Conservation (phyloP, 2,888 invertebrate genomes). For the Nymphalis polychloros region DNA sequence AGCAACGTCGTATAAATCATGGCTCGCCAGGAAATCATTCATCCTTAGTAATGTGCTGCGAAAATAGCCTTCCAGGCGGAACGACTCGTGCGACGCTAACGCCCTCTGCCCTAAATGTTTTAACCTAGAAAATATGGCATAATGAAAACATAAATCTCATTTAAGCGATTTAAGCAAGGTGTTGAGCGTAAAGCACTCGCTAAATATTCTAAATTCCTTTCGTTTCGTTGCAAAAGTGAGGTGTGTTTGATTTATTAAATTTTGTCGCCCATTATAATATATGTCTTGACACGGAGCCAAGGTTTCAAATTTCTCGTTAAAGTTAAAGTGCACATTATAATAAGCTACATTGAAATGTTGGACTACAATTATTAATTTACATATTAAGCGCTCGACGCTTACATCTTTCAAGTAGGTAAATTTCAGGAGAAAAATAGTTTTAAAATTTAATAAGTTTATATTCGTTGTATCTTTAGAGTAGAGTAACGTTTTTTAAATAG, state of each 20-base stretch:
- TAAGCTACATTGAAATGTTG: constrained; percentile 6
- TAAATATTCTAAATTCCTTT: constrained; percentile 43
- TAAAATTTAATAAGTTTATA: not conserved
- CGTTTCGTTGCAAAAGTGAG: constrained; percentile 28
- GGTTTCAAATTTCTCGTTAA: constrained; percentile 55
- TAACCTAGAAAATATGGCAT: constrained; percentile 62
- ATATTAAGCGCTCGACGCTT: constrained; percentile 9
- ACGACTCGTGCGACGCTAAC: constrained; percentile 57
- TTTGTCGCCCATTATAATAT: constrained; percentile 31
- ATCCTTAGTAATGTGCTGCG: constrained; percentile 80
- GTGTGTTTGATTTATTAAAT: constrained; percentile 33
- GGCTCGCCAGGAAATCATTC: constrained; percentile 78
- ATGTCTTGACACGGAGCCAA: constrained; percentile 36
- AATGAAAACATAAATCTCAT: constrained; percentile 52
- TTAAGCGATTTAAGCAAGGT: constrained; percentile 43
- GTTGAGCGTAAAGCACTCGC: constrained; percentile 40
- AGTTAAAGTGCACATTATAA: constrained; percentile 30
- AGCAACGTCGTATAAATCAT: constrained; percentile 72
- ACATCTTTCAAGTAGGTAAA: not conserved
- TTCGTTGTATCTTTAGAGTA: constrained; percentile 40
- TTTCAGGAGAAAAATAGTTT: not conserved
- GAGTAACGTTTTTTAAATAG: constrained; percentile 71
- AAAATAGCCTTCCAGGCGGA: constrained; percentile 77
- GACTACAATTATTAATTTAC: not conserved
- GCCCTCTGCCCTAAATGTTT: constrained; percentile 68